These are phyloP conservation scores for Dendrolimus pini DNA, from an alignment of 2,888 invertebrate genomes.

Conservation along the genomic window DNA sequence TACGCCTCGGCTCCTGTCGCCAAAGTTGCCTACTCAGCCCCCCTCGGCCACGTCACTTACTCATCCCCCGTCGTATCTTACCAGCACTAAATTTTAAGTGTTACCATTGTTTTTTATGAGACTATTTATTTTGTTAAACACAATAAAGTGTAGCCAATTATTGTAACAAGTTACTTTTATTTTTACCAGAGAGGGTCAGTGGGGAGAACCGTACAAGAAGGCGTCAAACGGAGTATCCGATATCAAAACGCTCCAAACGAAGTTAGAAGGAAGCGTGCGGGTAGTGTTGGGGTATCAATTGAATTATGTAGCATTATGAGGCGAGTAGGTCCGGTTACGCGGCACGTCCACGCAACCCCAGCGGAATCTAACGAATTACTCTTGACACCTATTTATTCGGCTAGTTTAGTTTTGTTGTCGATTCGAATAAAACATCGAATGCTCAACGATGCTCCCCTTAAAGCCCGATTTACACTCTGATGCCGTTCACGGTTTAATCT, in stretches of 20 bases:
- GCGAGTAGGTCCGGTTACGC: constrained; percentile 63
- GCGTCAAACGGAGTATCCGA: constrained; percentile 70
- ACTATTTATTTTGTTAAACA: constrained; percentile 55
- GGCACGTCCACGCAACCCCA: constrained; percentile 55
- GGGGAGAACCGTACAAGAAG: constrained; percentile 58
- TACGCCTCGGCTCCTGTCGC: constrained; percentile 24
- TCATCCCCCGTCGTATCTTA: constrained; percentile 56
- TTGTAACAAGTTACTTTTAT: constrained; percentile 32
- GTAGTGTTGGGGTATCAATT: constrained; percentile 74
- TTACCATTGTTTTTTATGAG: constrained; percentile 23
- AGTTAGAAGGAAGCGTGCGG: constrained; percentile 71
- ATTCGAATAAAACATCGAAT: neutral
- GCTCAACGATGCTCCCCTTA: too few relatives aligned
- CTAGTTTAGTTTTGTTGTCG: constrained; percentile 10
- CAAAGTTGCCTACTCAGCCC: constrained; percentile 27
- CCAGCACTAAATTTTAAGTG: constrained; percentile 47
- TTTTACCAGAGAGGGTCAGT: constrained; percentile 32
- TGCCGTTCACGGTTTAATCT: too few relatives aligned
- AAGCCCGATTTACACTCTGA: too few relatives aligned
- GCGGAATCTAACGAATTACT: constrained; percentile 60
- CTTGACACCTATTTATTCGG: constrained; percentile 66
- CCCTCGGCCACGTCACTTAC: constrained; percentile 44
- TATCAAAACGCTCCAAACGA: constrained; percentile 74
- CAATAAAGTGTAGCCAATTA: constrained; percentile 27
- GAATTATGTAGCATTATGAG: constrained; percentile 73